Base-by-base conservation (phyloP, 2,888 invertebrate species). In the Pristionchus maxplancki region DNA sequence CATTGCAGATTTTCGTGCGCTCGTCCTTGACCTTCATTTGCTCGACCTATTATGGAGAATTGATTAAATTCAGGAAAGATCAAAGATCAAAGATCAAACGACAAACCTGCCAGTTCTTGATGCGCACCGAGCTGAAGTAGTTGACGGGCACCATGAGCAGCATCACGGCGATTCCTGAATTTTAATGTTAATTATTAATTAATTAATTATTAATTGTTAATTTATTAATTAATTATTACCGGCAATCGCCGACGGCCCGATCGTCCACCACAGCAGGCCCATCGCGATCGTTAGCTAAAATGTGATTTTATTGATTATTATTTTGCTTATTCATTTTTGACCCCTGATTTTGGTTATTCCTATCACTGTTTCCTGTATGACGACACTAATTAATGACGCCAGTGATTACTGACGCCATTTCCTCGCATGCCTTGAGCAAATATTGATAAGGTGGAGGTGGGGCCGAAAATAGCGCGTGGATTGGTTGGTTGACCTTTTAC, bases 181-280 rank as follows among this genome's bases (percentile, higher is more conserved):
- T 20, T 67, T 31, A 1, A 31, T 11, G 53, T 62, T 28, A 44
- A 44, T 64, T 17, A 24, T n/a, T 64, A 15, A 5, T 11, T 28
- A 64, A 64, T 11, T 24, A 24, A 24, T 64, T 44, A 44, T n/a
- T n/a, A 1, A 20, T 20, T 3, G 1, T 64, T 5, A 64, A 64
- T 64, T 13, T 8, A 34, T 1, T 2, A 71, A 31, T 31, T 31
- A 31, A 28, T 17, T 13, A 37, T 40, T 37, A 78, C 78, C 93
- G 31, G 92, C 93, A 50, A 93, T 81, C 0, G 92, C 93, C 1
- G 93, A 88, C 89, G 90, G 90, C 37, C 93, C 93, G 20, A 93
- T 88, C 5, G 91, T 93, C 44, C 90, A 89, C 82, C 91, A 93
- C 13, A 93, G 90, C 85, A 93, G 90, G n/a, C 90, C 87, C 88